Evolutionary conservation across 2,113 vertebrate genomes (phyloP), one percentile per base, ranked within the genome.

Genomic region (Lasiurus borealis): DNA sequence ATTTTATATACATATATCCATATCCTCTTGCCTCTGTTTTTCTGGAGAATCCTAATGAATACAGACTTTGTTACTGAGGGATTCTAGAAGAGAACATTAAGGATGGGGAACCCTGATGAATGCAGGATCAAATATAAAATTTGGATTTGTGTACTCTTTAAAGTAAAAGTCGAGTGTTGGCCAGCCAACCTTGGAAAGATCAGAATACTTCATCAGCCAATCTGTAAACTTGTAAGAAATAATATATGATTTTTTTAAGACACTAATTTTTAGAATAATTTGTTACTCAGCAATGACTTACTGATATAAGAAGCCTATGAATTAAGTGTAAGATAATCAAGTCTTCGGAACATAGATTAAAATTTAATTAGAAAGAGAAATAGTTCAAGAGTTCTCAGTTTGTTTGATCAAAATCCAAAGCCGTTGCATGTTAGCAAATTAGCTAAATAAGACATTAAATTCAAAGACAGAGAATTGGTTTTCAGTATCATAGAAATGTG

Each of bases 281-380:
- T 82, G 27, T 94, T 87, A 46, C n/a, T 85, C 48, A 77, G 57
- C 12, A n/a, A 64, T 5, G 73, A 25, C 3, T 31, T 88, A 62
- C 31, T 52, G 18, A 73, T 69, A 18, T 7, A 86, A 75, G n/a
- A 84, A 86, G 1, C 2, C 44, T 71, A 4, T 4, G 2, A 48
- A 78, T 84, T 88, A 57, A 77, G 8, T 77, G 73, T 68, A 96
- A 76, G 14, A 85, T 52, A 73, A 73, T 2, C 77, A 77, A 77
- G 8, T 69, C 46, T 92, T 93, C 27, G 73, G 9, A 75, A 91
- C 13, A 84, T 54, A 94, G 36, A 54, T 66, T 59, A 94, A 96
- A 87, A 69, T 8, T 68, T 88, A 11, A 11, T 19, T 87, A 5
- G 10, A 29, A 86, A 84, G 40, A 21, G 19, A 95, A 92, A 86